Base-by-base conservation (phyloP, 2,888 invertebrate genomes). In the Bembecia ichneumoniformis region DNA sequence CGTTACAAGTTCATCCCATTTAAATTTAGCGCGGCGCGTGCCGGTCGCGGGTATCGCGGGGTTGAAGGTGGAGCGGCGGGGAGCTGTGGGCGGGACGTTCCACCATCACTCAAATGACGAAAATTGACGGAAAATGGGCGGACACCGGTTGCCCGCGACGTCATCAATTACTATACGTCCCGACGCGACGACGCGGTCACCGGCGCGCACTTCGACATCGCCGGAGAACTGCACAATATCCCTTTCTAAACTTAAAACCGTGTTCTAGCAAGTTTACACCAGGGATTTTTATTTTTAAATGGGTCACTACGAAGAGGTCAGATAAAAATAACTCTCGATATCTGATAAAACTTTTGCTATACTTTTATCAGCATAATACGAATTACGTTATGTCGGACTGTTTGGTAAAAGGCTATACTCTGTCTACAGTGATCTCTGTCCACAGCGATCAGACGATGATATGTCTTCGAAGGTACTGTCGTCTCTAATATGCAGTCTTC, bases 71-170 rank as follows among this genome's bases (percentile, higher is more conserved):
- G 56, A 59, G 63, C 61, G 64, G 62, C 60, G 51, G 58, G 58
- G 57, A 28, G 58, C 57, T 53, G 63, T 70, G 80, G 86, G 87
- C 86, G 87, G 77, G 71, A 64, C 84, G 68, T 64, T 73, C 75
- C 66, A 84, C 87, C 86, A 87, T 87, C 86, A 84, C 76, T 87
- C 87, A 87, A 84, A 86, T 81, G 86, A 87, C 86, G 84, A 87
- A 87, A 87, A 87, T 87, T 86, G 86, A 86, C 86, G 86, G 87
- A 87, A 87, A 83, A 86, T 87, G 87, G 87, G 87, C 87, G 87
- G 86, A 86, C 82, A 79, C 77, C 77, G 80, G 71, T 79, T 79
- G 82, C 69, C 83, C 80, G 81, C 84, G 82, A 83, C 82, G 83
- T 84, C 86, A 84, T 86, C 86, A 86, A 86, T 86, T 84, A 86